Evolutionary conservation across 1,140 invertebrate species (phyloP), one percentile per base, ranked within the genome.

Genomic region (Pectinophora gossypiella): DNA sequence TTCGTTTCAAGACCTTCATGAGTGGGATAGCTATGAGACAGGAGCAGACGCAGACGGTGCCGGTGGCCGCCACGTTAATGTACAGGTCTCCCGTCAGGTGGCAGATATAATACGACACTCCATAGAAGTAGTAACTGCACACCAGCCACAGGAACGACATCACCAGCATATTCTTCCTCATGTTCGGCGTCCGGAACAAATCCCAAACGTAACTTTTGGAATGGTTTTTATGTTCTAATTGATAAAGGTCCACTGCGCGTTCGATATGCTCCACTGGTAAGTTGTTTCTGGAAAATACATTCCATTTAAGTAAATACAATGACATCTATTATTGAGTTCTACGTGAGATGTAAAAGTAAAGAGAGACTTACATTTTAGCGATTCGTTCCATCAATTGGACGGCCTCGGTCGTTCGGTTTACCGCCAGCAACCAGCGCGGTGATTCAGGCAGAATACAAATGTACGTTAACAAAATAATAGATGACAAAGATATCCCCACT

Each of bases 41-140:
- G 2, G 90, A 91, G 6, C 90, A 89, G 32, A 93, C 75, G 68
- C 91, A 90, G 19, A 92, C 90, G 2, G 32, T 23, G 27, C 91
- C 92, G 22, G 91, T 93, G 0, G 92, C 71, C 0, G 91, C 87
- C 9, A 94, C 92, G 69, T 94, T 94, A 0, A 93, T 20, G 63
- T 93, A 94, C 32, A 94, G 91, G 72, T 95, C 78, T 1, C 92
- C 93, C 15, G 90, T 92, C n/a, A 94, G 75, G 56, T 92, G 90
- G 0, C 92, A 91, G 22, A 94, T 91, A 60, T 93, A 94, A 57
- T 94, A 92, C 0, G 92, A 89, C 7, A 93, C 89, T 0, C 94
- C 93, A 55, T 93, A 95, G 62, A 94, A 92, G 44, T 92, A 92
- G 63, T 94, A 90, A 13, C 93, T 93, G 40, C 91, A 92, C 0